Base-by-base conservation (phyloP, 92 coral and sea anemone genomes). In the Porites evermanni region DNA sequence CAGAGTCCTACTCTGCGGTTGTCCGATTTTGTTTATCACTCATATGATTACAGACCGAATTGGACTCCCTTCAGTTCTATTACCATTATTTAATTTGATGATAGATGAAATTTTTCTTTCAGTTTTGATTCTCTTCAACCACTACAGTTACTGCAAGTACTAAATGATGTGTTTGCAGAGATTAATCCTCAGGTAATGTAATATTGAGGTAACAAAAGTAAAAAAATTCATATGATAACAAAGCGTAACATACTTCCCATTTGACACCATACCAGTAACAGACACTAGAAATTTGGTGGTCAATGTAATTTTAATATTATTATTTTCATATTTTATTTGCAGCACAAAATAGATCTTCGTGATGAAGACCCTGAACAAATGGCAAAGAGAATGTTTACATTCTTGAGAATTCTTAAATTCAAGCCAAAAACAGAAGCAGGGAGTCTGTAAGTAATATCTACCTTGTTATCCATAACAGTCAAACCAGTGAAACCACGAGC, bases 101-200 rank as follows among this genome's bases (percentile, higher is more conserved):
- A 54, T 54, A 10, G 60, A 54, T 54, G 50, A n/a, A 79, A 29
- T 80, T 64, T 54, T 53, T 18, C 67, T 82, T 91, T 13, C 88
- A 97, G 99, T 79, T 97, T 97, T 93, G 99, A 97, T 72, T 97
- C 99, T 18, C 91, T 97, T 58, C 98, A 91, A 71, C 95, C 98
- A 6, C 68, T 97, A 9, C 98, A 94, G 74, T 73, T 97, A 64
- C 91, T 97, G 16, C 99, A 97, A 93, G 96, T 95, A 32, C 93
- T 97, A 6, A 97, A 97, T 88, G 99, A 97, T 89, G 98, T 97
- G 0, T 97, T 97, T 93, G 98, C 95, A 79, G 98, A 88, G 79
- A 91, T 97, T 6, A 93, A 97, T 83, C 94, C 98, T 10, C 98
- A 86, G 97, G 99, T 97, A 89, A 70, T 6, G 14, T 54, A 5